These are phyloP conservation scores for Drosophila bocqueti DNA, from an alignment of 1,140 invertebrate genomes.

Conservation along the genomic window DNA sequence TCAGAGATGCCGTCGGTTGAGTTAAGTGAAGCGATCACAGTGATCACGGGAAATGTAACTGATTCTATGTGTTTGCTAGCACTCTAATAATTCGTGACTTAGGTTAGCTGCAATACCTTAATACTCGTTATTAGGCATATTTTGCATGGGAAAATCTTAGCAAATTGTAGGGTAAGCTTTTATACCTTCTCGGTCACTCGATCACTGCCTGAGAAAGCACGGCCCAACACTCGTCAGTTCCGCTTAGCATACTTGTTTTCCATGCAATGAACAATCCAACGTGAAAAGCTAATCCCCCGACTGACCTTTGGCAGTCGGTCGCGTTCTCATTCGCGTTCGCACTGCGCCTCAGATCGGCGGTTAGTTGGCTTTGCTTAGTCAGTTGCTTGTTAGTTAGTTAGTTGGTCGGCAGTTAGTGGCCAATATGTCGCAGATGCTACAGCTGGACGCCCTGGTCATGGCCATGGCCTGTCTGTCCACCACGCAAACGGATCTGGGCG, in stretches of 20 bases:
- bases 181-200: not conserved
- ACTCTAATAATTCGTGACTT: not conserved
- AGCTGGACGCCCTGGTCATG: constrained; percentile 70
- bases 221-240: constrained; percentile 7
- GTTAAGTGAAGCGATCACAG: constrained; percentile 1
- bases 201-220: constrained; percentile 26
- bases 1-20: constrained; percentile 25
- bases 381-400: constrained; percentile 2
- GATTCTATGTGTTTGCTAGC: not conserved
- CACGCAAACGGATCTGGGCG: constrained; percentile 53
- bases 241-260: constrained; percentile 46
- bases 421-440: constrained; percentile 64
- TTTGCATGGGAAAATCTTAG: not conserved
- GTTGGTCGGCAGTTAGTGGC: not conserved
- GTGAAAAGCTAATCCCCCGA: constrained; percentile 22
- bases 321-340: constrained; percentile 13
- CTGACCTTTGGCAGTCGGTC: constrained; percentile 36
- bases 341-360: constrained; percentile 25
- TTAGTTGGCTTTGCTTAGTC: constrained; percentile 10
- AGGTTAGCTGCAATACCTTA: not conserved
- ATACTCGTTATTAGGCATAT: too few species aligned
- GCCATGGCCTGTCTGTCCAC: constrained; percentile 72
- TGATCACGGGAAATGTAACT: not conserved
- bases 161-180: too few species aligned
- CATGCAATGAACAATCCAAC: constrained; percentile 7